A percentile compares a stretch with the other conserved stretches of the same genome.
These are phyloP conservation scores for Pantala flavescens DNA, from an alignment of 1,140 invertebrate genomes.

Conservation along the genomic window DNA sequence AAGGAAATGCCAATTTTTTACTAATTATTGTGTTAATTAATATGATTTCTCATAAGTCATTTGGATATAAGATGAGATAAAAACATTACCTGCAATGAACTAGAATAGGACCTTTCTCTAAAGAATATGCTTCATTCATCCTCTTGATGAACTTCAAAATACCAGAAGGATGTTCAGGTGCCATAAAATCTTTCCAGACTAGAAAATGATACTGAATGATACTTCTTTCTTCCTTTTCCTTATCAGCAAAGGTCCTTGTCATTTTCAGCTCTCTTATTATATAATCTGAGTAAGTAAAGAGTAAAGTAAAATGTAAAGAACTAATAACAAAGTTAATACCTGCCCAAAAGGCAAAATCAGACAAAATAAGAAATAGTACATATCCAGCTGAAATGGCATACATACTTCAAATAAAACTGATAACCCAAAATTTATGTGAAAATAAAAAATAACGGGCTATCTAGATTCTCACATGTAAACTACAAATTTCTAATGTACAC, in stretches of 20 bases:
- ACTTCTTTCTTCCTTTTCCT: slow-evolving; percentile 52
- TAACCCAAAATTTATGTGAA: too few relatives aligned
- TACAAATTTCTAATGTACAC: too few relatives aligned
- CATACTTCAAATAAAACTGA: too few relatives aligned
- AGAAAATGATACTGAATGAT: slow-evolving; percentile 91
- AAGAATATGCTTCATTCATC: slow-evolving; percentile 75
- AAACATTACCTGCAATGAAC: slow-evolving; percentile 65
- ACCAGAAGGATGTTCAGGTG: slow-evolving; percentile 82
- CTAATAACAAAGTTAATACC: slow-evolving; percentile 7
- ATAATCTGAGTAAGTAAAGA: slow-evolving; percentile 51
- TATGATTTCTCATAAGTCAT: neutral
- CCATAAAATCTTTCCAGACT: slow-evolving; percentile 90
- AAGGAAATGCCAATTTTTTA: too few relatives aligned
- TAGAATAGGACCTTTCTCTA: slow-evolving; percentile 71
- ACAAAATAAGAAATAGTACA: too few relatives aligned
- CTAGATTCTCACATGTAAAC: too few relatives aligned
- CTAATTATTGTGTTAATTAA: too few relatives aligned
- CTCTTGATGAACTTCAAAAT: slow-evolving; percentile 82
- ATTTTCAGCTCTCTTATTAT: slow-evolving; percentile 68
- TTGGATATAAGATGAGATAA: neutral
- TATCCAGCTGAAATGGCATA: too few relatives aligned
- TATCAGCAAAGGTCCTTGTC: slow-evolving; percentile 34
- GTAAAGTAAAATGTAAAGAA: neutral
- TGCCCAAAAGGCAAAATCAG: neutral
- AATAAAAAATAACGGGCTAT: too few relatives aligned